Evolutionary conservation across 2,888 invertebrate genomes (phyloP), one percentile per base, ranked within the genome.

Genomic region (Teinopalpus imperialis): DNA sequence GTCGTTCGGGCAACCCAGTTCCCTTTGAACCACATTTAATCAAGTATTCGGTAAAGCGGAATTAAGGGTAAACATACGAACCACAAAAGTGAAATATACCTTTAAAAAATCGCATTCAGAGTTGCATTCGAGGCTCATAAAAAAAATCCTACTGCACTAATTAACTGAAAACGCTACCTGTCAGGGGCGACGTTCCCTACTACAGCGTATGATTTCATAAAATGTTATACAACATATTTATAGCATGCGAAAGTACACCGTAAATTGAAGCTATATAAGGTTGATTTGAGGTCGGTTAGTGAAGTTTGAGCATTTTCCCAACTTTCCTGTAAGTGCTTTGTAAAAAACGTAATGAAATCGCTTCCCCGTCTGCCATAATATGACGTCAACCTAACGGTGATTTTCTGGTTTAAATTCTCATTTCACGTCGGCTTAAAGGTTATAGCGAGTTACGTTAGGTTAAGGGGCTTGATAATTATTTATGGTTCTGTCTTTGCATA

Each of bases 141-240:
- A 50, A 43, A 43, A 43, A 53, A 45, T 48, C 40, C 39, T 64
- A 59, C 61, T 53, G 52, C 56, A 68, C 69, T 77, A 78, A 78
- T 75, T 76, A 79, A 77, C 70, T 71, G 66, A 68, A 75, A 75
- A 67, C 69, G 61, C 54, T 55, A 66, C 62, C 66, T 70, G 69
- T 63, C 66, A 61, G 58, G 46, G 47, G 58, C 62, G 63, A 66
- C 61, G 58, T 56, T 56, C 54, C 54, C 52, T 52, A 49, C 51
- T 51, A 47, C 52, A 48, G 56, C 43, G 49, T 39, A 36, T 29
- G 18, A 39, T 44, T 44, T 35, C 35, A 35, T 34, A 37, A 43
- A 43, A 40, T 43, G 39, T 43, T 43, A 20, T 37, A 24, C 12
- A 12, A 24, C 31, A 24, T 18, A 31, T 26, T 37, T 9, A 20